These are phyloP conservation scores for Epizoanthus illoricatus DNA, from an alignment of 92 coral and sea anemone species.

Conservation along the genomic window DNA sequence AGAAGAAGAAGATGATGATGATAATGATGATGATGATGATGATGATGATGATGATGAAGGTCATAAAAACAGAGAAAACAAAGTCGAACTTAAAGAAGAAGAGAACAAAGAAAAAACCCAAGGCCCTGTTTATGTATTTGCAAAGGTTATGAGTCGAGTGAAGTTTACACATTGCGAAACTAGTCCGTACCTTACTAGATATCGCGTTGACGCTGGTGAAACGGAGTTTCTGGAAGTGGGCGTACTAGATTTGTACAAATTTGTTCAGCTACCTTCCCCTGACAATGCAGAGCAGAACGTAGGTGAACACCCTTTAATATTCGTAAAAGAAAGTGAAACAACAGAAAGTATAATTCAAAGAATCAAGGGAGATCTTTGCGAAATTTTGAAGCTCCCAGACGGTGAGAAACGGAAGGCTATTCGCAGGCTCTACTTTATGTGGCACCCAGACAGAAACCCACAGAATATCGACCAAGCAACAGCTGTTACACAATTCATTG, in stretches of 20 bases:
- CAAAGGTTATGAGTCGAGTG: constrained; percentile 19
- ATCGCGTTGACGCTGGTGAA: constrained; percentile 38
- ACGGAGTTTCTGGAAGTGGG: constrained; percentile 40
- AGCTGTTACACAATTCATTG: constrained; percentile 39
- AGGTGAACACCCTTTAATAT: not conserved
- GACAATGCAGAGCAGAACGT: constrained; percentile 20
- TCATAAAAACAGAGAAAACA: not conserved
- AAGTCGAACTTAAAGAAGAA: not conserved
- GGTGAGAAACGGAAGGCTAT: constrained; percentile 44
- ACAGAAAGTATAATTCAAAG: constrained; percentile 31
- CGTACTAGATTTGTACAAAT: constrained; percentile 51
- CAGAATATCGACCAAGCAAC: constrained; percentile 42
- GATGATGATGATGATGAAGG: not conserved
- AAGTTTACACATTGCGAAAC: not conserved
- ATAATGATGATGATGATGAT: not conserved
- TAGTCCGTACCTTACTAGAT: constrained; percentile 28
- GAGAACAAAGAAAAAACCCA: not conserved
- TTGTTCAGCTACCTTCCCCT: constrained; percentile 22
- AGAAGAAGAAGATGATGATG: not conserved
- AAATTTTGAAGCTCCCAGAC: constrained; percentile 44
- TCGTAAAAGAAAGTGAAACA: not conserved
- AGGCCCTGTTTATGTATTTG: not conserved
- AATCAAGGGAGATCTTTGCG: constrained; percentile 38
- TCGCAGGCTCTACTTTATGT: constrained; percentile 47
- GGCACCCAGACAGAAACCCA: constrained; percentile 59